Base-by-base conservation (phyloP, 2,888 invertebrate species). In the Bhutanitis thaidina region DNA sequence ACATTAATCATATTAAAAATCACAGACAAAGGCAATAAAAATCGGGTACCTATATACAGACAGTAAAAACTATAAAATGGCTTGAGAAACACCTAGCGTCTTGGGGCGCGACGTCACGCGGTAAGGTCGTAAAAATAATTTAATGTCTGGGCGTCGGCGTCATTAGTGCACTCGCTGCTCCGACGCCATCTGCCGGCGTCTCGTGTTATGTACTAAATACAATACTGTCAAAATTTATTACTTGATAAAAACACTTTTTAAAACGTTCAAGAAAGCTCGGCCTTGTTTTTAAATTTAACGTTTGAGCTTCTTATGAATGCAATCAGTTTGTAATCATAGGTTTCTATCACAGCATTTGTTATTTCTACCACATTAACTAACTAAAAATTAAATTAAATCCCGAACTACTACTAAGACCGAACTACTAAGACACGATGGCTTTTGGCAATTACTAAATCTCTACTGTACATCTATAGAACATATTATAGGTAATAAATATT, bases 101-200 rank as follows among this genome's bases (percentile, higher is more conserved):
- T 56, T 52, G 53, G 60, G 53, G 50, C 52, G 56, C 55, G 50
- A 52, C 61, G 73, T 73, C 76, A 74, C 66, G 74, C 66, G 72
- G 69, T 70, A 65, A 56, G 70, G 65, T 81, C 80, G 77, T 87
- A 84, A 85, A 84, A 86, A 85, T 84, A 85, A 87, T 87, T 85
- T 86, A 87, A 78, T 76, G 75, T 67, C 65, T 63, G 66, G 74
- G 64, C 66, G 68, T 69, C 60, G 64, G 68, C 75, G 76, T 83
- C 85, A 82, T 85, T 85, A 85, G 80, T 69, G 72, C 60, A 59
- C 64, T 63, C 64, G 52, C 57, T 55, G 52, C 20, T 16, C 46
- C 57, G 55, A 54, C 72, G 71, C 74, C 84, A 81, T 85, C 81
- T 82, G 81, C 67, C 59, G 63, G 63, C 65, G 56, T 61, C 57